Evolutionary conservation across 1,140 invertebrate genomes (phyloP).

Genomic region (Harpegnathos saltator): DNA sequence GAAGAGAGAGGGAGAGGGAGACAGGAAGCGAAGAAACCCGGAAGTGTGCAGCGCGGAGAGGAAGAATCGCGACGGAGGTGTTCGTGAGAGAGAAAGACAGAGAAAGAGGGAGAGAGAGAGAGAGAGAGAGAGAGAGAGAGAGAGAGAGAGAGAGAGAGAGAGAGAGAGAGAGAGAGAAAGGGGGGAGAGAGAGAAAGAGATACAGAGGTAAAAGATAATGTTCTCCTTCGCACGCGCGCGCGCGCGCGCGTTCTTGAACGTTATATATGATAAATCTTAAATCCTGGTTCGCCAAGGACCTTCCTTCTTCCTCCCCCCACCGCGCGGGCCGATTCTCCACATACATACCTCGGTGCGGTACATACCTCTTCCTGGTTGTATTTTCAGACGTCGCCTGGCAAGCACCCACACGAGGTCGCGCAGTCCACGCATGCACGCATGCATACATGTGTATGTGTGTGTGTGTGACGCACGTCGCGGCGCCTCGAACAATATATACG

Average conservation of each 20-base stretch:
- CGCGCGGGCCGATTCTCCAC: constrained; percentile 20
- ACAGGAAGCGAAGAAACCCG: constrained; percentile 49
- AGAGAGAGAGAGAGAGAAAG: background rate
- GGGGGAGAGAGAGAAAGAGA: background rate
- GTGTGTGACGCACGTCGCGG: background rate
- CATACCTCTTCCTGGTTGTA: constrained; percentile 60
- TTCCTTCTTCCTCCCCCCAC: constrained; percentile 56
- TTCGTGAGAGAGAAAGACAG: background rate
- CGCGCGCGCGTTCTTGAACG: constrained; percentile 3
- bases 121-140: background rate
- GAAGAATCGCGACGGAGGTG: constrained; percentile 21
- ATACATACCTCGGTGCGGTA: background rate
- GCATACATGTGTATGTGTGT: too few relatives aligned
- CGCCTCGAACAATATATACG: constrained; percentile 1
- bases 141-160: background rate
- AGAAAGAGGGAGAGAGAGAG: too few relatives aligned
- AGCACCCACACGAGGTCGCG: constrained; percentile 9
- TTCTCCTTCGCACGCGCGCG: constrained; percentile 19
- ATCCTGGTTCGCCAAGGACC: constrained; percentile 64
- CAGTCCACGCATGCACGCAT: background rate
- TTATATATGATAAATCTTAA: constrained; percentile 70
- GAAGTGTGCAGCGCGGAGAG: constrained; percentile 40
- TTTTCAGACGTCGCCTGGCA: constrained; percentile 53
- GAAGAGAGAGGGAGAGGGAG: constrained; percentile 14
- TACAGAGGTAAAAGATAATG: constrained; percentile 18